Conservation (phyloP, 92 coral and sea anemone species). For the Siderastrea radians region DNA sequence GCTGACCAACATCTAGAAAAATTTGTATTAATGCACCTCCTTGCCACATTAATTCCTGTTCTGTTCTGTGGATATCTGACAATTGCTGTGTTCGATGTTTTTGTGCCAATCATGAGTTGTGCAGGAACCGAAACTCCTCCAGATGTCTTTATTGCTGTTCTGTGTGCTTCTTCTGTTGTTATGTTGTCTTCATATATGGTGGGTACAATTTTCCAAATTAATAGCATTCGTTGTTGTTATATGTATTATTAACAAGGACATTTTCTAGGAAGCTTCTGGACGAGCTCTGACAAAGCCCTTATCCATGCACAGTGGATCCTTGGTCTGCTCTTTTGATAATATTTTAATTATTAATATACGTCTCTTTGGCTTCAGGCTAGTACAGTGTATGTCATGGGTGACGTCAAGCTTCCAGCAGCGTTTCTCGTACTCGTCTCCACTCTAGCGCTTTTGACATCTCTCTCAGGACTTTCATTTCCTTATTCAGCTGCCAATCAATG, state of each 20-base stretch:
- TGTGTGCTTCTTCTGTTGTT: slow-evolving; percentile 71
- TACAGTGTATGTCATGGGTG: slow-evolving; percentile 77
- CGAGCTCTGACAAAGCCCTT: no score
- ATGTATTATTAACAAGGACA: no score
- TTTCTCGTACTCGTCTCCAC: slow-evolving; percentile 65
- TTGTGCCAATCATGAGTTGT: slow-evolving; percentile 94
- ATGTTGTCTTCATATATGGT: slow-evolving; percentile 90
- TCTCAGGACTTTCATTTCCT: slow-evolving; percentile 89
- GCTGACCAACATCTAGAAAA: slow-evolving; percentile 31
- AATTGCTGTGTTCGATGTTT: slow-evolving; percentile 69
- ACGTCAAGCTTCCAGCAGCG: slow-evolving; percentile 76
- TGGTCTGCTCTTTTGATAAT: no score
- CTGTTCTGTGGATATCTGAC: slow-evolving; percentile 71
- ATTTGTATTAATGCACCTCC: slow-evolving; percentile 63
- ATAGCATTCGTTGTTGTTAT: no score
- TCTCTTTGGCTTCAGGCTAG: slow-evolving; percentile 69
- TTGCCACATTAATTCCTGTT: slow-evolving; percentile 70
- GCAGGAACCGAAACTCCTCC: slow-evolving; percentile 86
- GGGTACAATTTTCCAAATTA: slow-evolving; percentile 26
- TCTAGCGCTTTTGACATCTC: slow-evolving; percentile 56
- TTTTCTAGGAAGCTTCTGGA: no score
- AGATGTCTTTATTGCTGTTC: slow-evolving; percentile 82
- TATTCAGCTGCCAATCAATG: slow-evolving; percentile 89
- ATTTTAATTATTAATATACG: background rate
- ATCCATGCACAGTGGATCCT: no score